Percentiles rank a stretch among this genome's conserved stretches.
These are phyloP conservation scores for Eumacrocentrus americanus DNA, from an alignment of 2,888 invertebrate species.

Conservation along the genomic window DNA sequence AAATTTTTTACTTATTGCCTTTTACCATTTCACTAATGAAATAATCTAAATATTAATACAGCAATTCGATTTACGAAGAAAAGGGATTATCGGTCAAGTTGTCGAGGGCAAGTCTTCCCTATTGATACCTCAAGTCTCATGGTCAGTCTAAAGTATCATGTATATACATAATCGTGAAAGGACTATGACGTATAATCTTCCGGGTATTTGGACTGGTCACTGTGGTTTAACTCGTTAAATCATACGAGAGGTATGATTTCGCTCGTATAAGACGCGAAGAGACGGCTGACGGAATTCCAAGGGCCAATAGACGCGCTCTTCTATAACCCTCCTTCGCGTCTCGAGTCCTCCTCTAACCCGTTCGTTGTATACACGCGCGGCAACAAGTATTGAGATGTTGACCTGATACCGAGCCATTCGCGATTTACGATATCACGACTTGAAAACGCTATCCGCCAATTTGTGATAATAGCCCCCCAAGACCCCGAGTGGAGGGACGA, in stretches of 20 bases:
- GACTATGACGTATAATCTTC: too few relatives aligned
- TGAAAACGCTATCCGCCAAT: constrained; percentile 46
- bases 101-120: too few relatives aligned
- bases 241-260: constrained; percentile 34
- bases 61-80: too few relatives aligned
- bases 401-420: constrained; percentile 39
- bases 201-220: constrained; percentile 38
- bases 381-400: constrained; percentile 43
- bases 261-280: background rate
- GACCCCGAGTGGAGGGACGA: constrained; percentile 14
- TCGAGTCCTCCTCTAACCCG: background rate
- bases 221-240: constrained; percentile 37
- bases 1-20: too few relatives aligned
- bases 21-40: too few relatives aligned
- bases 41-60: too few relatives aligned
- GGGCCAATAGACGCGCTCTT: background rate
- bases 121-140: too few relatives aligned
- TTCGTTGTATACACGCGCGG: background rate
- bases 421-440: constrained; percentile 46
- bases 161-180: too few relatives aligned
- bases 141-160: too few relatives aligned
- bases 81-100: too few relatives aligned
- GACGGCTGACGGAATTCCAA: background rate
- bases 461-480: constrained; percentile 43
- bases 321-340: background rate